Base-by-base conservation (phyloP, 1,140 invertebrate genomes). In the Cataglyphis hispanica region DNA sequence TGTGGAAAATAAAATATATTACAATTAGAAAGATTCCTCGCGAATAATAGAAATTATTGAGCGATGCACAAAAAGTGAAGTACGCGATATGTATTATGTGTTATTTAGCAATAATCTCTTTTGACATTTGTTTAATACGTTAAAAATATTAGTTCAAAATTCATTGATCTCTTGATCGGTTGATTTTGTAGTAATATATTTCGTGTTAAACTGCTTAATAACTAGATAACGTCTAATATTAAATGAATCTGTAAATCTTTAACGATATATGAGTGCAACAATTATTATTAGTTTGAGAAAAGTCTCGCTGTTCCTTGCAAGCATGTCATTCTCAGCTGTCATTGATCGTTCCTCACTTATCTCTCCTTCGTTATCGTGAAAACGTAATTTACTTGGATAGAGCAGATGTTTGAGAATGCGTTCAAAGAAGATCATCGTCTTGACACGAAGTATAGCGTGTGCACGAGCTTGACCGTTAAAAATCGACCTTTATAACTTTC, bases 401-500 rank as follows among this genome's bases (percentile, higher is more conserved):
- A 46, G 78, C 78, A 81, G 34, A 37, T 83, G 78, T 83, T 60
- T 58, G 19, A 22, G 53, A 40, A 81, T 83, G 78, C 53, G 67
- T 46, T 72, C 60, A 83, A 83, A 61, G 7, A 67, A 40, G 56
- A 74, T 72, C 53, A 37, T 11, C 66, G 34, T 70, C 64, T 58
- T 66, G 66, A 72, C 78, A 81, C 53, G 67, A 74, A 83, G 67
- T 13, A 43, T 83, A 16, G 78, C 78, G 78, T 83, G 67, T 60
- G 78, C 34, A 46, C 78, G 25, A 60, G 67, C 53, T 70, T 46
- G 37, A 60, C 53, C 13, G 67, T 83, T 72, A 83, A 83, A 83
- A 83, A 83, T 83, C 78, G 37, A 72, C 67, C 66, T 83, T 69
- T 83, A 83, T 74, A 83, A 83, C 53, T 83, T 83, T 83, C 78